These are phyloP conservation scores for Raphicerus campestris DNA, from an alignment of 2,113 vertebrate species.

Conservation along the genomic window DNA sequence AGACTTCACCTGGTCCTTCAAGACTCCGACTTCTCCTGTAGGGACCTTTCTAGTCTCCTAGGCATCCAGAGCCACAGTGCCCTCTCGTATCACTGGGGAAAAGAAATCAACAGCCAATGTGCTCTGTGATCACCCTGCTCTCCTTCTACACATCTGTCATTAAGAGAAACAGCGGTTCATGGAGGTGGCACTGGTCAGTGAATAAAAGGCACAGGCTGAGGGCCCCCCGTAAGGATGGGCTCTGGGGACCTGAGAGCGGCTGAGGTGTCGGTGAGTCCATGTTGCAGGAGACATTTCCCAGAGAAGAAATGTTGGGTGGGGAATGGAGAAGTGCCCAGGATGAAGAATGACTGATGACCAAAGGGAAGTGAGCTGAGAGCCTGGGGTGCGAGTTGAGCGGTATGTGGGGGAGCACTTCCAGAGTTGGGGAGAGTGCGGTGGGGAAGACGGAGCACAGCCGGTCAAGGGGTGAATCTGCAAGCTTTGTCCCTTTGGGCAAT, in stretches of 20 bases:
- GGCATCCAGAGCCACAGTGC: neutral
- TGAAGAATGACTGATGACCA: neutral
- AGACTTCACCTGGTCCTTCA: neutral
- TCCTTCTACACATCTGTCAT: neutral
- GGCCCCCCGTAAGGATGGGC: accelerated
- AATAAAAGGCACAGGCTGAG: neutral
- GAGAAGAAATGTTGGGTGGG: neutral
- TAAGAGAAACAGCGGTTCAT: neutral
- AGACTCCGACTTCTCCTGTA: neutral
- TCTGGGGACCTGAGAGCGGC: neutral
- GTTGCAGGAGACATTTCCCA: neutral
- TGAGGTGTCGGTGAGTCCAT: neutral
- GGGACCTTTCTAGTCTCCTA: no score
- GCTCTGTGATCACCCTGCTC: neutral
- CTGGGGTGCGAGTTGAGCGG: no score
- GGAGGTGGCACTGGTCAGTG: neutral
- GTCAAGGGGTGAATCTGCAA: neutral
- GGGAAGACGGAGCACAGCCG: neutral
- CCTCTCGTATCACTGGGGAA: neutral
- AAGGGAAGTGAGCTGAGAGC: neutral
- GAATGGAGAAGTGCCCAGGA: neutral
- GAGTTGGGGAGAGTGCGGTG: accelerated
- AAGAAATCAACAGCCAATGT: accelerated
- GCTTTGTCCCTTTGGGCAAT: neutral
- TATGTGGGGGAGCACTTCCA: accelerated